Evolutionary conservation across 2,797 vertebrate species (phyloP).

Genomic region (Pristis pectinata): DNA sequence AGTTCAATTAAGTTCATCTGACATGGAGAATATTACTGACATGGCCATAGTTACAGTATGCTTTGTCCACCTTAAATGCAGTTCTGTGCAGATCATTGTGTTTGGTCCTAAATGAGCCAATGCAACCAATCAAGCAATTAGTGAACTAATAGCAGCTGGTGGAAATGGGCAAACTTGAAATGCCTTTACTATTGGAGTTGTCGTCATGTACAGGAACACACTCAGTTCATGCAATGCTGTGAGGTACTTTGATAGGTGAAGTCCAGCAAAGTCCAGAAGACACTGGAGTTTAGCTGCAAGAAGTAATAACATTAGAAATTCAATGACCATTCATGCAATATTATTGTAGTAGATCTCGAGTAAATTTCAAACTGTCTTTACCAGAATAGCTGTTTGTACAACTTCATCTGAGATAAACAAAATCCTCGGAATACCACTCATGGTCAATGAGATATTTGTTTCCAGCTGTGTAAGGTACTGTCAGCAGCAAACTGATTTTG

Average conservation of each 20-base stretch:
- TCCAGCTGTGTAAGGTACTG: neutral
- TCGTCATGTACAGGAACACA: too few relatives aligned
- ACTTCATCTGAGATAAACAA: neutral
- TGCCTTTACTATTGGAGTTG: too few relatives aligned
- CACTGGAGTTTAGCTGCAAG: neutral
- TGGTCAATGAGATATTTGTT: neutral
- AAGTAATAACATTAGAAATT: neutral
- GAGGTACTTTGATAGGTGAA: too few relatives aligned
- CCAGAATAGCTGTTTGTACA: neutral
- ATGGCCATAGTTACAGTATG: neutral
- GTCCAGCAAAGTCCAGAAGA: too few relatives aligned
- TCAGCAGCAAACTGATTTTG: neutral
- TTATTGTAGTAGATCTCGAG: neutral
- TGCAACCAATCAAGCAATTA: too few relatives aligned
- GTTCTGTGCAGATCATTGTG: too few relatives aligned
- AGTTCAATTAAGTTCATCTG: neutral
- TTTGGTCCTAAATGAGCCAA: too few relatives aligned
- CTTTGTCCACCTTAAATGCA: too few relatives aligned
- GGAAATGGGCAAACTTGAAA: too few relatives aligned
- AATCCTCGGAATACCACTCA: neutral
- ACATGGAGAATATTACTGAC: neutral
- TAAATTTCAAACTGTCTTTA: neutral
- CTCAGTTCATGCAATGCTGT: too few relatives aligned
- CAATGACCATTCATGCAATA: neutral
- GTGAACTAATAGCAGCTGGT: too few relatives aligned